These are phyloP conservation scores for Eueides isabella DNA, from an alignment of 1,140 invertebrate genomes.

Conservation along the genomic window DNA sequence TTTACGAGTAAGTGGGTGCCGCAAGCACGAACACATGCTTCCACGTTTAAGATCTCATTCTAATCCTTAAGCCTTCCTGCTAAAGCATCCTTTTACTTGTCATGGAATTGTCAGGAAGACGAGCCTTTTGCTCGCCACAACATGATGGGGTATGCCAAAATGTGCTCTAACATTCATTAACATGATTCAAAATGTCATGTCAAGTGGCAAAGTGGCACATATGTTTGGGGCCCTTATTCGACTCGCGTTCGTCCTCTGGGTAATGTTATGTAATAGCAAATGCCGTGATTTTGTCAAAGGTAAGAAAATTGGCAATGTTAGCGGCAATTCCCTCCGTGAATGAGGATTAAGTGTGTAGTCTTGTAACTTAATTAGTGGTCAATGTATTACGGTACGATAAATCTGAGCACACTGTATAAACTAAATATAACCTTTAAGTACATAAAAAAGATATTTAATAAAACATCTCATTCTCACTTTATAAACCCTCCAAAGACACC, in stretches of 20 bases:
- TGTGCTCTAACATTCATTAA: constrained; percentile 56
- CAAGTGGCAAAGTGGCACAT: constrained; percentile 45
- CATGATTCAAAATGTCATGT: constrained; percentile 50
- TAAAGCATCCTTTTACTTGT: constrained; percentile 55
- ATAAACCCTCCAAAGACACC: neutral
- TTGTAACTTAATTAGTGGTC: constrained; percentile 39
- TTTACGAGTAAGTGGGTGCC: constrained; percentile 54
- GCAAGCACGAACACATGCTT: constrained; percentile 57
- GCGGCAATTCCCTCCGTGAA: constrained; percentile 70
- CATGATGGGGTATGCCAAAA: constrained; percentile 46
- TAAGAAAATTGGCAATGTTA: constrained; percentile 80
- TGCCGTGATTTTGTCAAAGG: constrained; percentile 79
- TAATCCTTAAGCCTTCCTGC: constrained; percentile 57
- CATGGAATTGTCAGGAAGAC: constrained; percentile 25
- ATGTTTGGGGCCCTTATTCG: constrained; percentile 61
- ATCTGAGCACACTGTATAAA: neutral
- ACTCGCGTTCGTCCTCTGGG: constrained; percentile 73
- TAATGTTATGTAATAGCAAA: constrained; percentile 79
- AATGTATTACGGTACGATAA: neutral
- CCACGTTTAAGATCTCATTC: constrained; percentile 56
- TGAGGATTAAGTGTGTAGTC: constrained; percentile 54
- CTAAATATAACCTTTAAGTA: neutral
- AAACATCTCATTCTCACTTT: neutral
- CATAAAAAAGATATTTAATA: neutral
- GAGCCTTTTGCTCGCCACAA: constrained; percentile 48